Evolutionary conservation across 2,888 invertebrate genomes (phyloP).

Genomic region (Hesperia comma): DNA sequence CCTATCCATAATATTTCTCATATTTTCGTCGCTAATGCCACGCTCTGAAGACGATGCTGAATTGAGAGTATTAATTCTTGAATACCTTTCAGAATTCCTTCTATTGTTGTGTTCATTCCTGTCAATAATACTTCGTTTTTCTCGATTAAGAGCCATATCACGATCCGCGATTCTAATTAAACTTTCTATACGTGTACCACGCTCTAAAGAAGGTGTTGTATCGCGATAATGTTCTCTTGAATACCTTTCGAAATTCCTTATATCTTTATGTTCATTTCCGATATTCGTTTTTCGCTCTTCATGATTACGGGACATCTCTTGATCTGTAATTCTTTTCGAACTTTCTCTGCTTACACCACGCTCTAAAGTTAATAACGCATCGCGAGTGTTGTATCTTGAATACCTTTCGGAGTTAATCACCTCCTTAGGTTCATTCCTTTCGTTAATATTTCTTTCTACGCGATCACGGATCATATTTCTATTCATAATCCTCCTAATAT

Average conservation of each 20-base stretch:
- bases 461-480: neutral
- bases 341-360: neutral
- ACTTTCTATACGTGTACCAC: neutral
- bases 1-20: too few relatives aligned
- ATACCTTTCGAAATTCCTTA: neutral
- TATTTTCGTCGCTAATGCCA: too few relatives aligned
- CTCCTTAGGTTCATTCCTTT: neutral
- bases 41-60: too few relatives aligned
- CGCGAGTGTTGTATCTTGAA: too few relatives aligned
- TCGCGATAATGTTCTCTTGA: neutral
- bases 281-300: neutral
- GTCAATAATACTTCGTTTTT: neutral
- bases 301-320: neutral
- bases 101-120: neutral
- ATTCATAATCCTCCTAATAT: neutral
- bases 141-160: neutral
- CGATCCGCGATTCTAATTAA: too few relatives aligned
- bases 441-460: too few relatives aligned
- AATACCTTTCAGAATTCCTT: neutral
- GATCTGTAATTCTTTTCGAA: neutral
- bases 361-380: too few relatives aligned
- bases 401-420: neutral
- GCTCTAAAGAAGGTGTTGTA: too few relatives aligned
- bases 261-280: neutral
- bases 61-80: too few relatives aligned